Evolutionary conservation across 2,888 invertebrate genomes (phyloP).

Genomic region (Laothoe populi): DNA sequence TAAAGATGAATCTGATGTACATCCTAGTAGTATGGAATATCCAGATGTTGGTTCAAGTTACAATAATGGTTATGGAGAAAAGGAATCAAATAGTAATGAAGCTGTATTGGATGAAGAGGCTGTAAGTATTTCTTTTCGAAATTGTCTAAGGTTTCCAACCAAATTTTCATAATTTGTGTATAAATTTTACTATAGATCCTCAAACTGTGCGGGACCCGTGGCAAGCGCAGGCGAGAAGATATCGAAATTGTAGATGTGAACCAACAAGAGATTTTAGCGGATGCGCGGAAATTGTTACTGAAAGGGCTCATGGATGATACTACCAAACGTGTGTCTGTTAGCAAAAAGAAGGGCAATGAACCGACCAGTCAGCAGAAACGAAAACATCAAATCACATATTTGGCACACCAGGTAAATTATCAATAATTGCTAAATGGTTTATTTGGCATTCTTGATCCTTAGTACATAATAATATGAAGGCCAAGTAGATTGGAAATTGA

Average conservation of each 20-base stretch:
- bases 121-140: slow-evolving; percentile 58
- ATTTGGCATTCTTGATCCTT: slow-evolving; percentile 3
- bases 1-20: slow-evolving; percentile 41
- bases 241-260: slow-evolving; percentile 93
- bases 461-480: slow-evolving; percentile 21
- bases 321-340: slow-evolving; percentile 74
- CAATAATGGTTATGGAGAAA: slow-evolving; percentile 39
- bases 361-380: slow-evolving; percentile 89
- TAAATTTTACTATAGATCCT: slow-evolving; percentile 75
- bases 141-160: too few species aligned
- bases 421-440: slow-evolving; percentile 6
- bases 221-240: slow-evolving; percentile 86
- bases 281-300: slow-evolving; percentile 92
- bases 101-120: slow-evolving; percentile 73
- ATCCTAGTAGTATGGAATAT: slow-evolving; percentile 34
- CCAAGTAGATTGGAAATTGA: too few species aligned
- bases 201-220: slow-evolving; percentile 88
- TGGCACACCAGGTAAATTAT: slow-evolving; percentile 90
- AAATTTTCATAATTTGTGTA: too few species aligned
- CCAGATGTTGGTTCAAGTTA: slow-evolving; percentile 43
- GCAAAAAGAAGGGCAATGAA: slow-evolving; percentile 83
- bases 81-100: slow-evolving; percentile 44
- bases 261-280: slow-evolving; percentile 91
- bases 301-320: slow-evolving; percentile 91
- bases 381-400: slow-evolving; percentile 98